Percentiles rank a stretch among this genome's conserved stretches.
Evolutionary conservation across 2,888 invertebrate species (phyloP).

Genomic region (Iphiclides podalirius): DNA sequence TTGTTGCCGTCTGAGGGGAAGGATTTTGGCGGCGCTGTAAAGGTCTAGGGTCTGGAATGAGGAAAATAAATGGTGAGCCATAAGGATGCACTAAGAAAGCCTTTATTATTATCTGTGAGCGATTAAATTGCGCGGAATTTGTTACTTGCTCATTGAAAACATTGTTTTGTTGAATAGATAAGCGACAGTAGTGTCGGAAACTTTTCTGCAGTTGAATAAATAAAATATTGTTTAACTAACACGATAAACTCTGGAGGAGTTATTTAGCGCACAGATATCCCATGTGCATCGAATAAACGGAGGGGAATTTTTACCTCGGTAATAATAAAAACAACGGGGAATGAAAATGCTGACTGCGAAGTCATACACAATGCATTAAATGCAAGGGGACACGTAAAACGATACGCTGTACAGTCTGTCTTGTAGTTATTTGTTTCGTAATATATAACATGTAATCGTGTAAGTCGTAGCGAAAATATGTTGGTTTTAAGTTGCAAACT

Average conservation of each 20-base stretch:
- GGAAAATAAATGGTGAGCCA: constrained; percentile 74
- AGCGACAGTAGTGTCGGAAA: background rate
- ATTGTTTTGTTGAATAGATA: background rate
- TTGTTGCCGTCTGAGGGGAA: constrained; percentile 60
- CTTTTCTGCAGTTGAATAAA: constrained; percentile 15
- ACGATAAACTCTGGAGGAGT: constrained; percentile 44
- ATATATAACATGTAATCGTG: background rate
- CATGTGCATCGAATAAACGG: constrained; percentile 13
- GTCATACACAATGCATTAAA: constrained; percentile 20
- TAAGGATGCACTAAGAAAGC: constrained; percentile 27
- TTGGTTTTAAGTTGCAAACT: background rate
- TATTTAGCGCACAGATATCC: constrained; percentile 42
- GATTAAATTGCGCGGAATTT: background rate
- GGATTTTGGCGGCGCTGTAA: constrained; percentile 72
- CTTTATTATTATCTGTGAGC: background rate
- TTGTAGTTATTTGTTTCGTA: constrained; percentile 12
- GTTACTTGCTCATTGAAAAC: background rate
- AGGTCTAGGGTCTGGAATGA: constrained; percentile 70
- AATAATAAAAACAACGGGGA: constrained; percentile 42
- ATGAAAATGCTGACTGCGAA: constrained; percentile 19
- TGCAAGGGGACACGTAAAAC: constrained; percentile 21
- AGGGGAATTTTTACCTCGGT: constrained; percentile 34
- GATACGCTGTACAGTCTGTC: background rate
- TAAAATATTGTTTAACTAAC: constrained; percentile 28
- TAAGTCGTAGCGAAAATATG: too few relatives aligned